Evolutionary conservation across 2,113 vertebrate species (phyloP).

Genomic region (Ariopsis seemanni): DNA sequence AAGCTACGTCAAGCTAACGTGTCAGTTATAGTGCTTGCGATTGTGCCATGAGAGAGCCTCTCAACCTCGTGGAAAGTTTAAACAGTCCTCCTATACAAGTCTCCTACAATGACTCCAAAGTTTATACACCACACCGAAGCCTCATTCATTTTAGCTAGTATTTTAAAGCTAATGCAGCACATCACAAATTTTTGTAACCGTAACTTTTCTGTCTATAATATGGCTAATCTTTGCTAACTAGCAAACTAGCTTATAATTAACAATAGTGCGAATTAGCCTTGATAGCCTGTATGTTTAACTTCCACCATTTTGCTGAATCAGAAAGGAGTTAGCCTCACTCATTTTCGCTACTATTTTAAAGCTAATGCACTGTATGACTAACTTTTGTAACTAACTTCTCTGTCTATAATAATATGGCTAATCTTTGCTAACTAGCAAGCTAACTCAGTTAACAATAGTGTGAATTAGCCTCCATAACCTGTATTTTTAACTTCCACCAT

Average conservation of each 20-base stretch:
- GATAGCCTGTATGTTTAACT: neutral
- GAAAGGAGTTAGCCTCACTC: neutral
- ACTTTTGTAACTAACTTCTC: too few species aligned
- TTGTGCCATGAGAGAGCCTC: neutral
- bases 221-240: neutral
- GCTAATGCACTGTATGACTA: too few species aligned
- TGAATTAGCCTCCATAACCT: too few species aligned
- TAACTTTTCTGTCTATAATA: neutral
- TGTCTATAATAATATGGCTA: too few species aligned
- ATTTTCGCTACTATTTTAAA: too few species aligned
- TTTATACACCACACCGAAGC: neutral
- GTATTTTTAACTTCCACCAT: too few species aligned
- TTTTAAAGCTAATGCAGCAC: neutral
- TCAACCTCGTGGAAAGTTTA: neutral
- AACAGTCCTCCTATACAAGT: neutral
- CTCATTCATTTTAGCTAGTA: neutral
- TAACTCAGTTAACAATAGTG: too few species aligned
- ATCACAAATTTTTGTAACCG: neutral
- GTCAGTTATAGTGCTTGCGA: neutral
- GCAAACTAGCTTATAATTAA: neutral
- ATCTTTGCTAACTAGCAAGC: too few species aligned
- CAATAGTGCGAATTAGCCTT: neutral
- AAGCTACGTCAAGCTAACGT: neutral
- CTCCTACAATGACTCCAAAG: neutral
- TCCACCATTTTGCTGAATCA: neutral